Percentiles rank a stretch among this genome's conserved stretches.
These are phyloP conservation scores for Macropis europaea DNA, from an alignment of 2,888 invertebrate genomes.

Conservation along the genomic window DNA sequence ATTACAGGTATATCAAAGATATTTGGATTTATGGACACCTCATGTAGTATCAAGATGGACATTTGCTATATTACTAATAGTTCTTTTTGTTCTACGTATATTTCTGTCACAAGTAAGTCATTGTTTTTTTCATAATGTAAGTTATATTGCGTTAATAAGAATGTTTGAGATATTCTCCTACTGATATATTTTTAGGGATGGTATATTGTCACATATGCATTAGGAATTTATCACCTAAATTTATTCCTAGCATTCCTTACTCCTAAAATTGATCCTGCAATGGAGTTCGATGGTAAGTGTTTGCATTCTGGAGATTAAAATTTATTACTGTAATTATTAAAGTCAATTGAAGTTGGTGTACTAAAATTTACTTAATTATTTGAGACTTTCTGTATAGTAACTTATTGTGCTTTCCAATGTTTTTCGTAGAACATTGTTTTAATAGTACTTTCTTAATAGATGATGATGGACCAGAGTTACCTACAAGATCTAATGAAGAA, in stretches of 20 bases:
- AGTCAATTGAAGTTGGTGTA: neutral
- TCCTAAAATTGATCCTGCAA: slow-evolving; percentile 99
- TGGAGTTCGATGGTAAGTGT: slow-evolving; percentile 92
- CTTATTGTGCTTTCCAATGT: too few relatives aligned
- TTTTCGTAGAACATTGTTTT: neutral
- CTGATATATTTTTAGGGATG: slow-evolving; percentile 91
- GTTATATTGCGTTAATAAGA: neutral
- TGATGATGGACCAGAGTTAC: slow-evolving; percentile 94
- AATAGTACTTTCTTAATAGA: slow-evolving; percentile 79
- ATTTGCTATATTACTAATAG: slow-evolving; percentile 85
- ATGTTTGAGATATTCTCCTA: neutral
- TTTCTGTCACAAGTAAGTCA: slow-evolving; percentile 88
- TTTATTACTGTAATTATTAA: neutral
- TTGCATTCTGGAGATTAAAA: neutral
- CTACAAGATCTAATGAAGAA: slow-evolving; percentile 97
- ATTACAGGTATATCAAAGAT: slow-evolving; percentile 88
- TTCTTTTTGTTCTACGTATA: slow-evolving; percentile 90
- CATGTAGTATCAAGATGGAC: slow-evolving; percentile 90
- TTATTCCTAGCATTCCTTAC: slow-evolving; percentile 99
- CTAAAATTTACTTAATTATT: neutral
- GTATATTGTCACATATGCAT: slow-evolving; percentile 99
- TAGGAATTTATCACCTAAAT: slow-evolving; percentile 99
- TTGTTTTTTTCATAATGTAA: slow-evolving; percentile 40
- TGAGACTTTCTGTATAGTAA: neutral
- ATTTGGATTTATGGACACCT: slow-evolving; percentile 93